phyloP scores from a whole-genome alignment of 2,113 vertebrate species.

The Polypterus senegalus region DNA sequence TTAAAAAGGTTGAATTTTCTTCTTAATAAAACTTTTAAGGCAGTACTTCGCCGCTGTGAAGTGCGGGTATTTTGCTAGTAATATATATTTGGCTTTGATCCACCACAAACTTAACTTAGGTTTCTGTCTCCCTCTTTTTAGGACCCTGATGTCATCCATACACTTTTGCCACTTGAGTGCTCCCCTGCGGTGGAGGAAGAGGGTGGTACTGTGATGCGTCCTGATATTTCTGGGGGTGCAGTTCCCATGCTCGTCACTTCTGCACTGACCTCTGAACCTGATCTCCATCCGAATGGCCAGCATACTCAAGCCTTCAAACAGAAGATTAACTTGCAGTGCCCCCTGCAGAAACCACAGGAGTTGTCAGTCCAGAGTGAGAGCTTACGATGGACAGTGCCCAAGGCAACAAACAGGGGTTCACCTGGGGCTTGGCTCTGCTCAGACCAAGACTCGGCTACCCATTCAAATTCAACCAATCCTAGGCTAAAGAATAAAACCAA shows the following conservation, averaged over 20 bases:
- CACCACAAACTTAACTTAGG: not conserved
- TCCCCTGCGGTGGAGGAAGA: slow-evolving; percentile 61
- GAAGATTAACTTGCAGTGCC: slow-evolving; percentile 34
- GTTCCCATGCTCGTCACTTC: slow-evolving; percentile 51
- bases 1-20: too few relatives aligned
- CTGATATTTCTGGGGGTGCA: slow-evolving; percentile 49
- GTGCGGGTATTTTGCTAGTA: too few relatives aligned
- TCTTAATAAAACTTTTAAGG: too few relatives aligned
- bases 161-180: slow-evolving; percentile 65
- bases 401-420: slow-evolving; percentile 22
- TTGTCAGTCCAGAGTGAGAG: slow-evolving; percentile 47
- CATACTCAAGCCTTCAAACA: slow-evolving; percentile 38
- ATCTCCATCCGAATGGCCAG: slow-evolving; percentile 20
- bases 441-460: slow-evolving; percentile 43
- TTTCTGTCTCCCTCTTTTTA: slow-evolving; percentile 22
- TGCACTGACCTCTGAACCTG: slow-evolving; percentile 35
- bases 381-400: slow-evolving; percentile 38
- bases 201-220: slow-evolving; percentile 39
- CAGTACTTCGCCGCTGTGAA: too few relatives aligned
- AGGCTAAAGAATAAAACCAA: slow-evolving; percentile 77
- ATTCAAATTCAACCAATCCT: slow-evolving; percentile 46
- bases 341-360: slow-evolving; percentile 46
- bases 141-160: slow-evolving; percentile 84
- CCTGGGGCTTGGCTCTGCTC: slow-evolving; percentile 26
- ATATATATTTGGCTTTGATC: not conserved